Evolutionary conservation across 2,797 vertebrate genomes (phyloP).

Genomic region (Nannoperca australis): DNA sequence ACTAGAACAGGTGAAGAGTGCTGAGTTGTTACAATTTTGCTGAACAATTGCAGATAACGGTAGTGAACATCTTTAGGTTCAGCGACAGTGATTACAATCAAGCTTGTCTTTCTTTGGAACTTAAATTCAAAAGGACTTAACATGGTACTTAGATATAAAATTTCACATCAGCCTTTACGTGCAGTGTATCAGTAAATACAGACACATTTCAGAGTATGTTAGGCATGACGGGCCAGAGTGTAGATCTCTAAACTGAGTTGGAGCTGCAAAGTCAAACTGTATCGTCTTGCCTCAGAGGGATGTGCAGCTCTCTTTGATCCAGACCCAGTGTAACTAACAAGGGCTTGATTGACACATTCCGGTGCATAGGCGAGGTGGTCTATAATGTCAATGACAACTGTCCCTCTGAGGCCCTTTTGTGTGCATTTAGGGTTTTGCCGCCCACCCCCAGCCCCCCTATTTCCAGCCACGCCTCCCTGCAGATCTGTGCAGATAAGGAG

Average conservation of each 20-base stretch:
- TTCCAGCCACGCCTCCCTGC: conserved; percentile 59
- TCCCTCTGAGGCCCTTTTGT: conserved; percentile 68
- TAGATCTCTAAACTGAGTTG: conserved; percentile 25
- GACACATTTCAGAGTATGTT: conserved; percentile 10
- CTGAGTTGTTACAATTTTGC: background rate
- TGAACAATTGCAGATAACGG: background rate
- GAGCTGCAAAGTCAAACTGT: conserved; percentile 50
- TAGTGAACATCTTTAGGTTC: background rate
- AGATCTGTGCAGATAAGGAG: conserved; percentile 63
- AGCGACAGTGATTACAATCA: background rate
- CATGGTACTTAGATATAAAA: background rate
- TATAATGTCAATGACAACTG: conserved; percentile 69
- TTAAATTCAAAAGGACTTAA: background rate
- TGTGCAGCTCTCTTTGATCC: conserved; percentile 40
- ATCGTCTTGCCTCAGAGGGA: conserved; percentile 46
- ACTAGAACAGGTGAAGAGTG: background rate
- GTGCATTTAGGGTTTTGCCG: conserved; percentile 60
- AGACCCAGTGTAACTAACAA: conserved; percentile 45
- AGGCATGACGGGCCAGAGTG: conserved; percentile 1
- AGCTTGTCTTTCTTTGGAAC: background rate
- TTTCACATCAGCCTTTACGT: background rate
- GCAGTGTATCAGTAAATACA: background rate
- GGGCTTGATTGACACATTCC: conserved; percentile 58
- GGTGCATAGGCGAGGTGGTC: conserved; percentile 48
- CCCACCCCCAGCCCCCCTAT: conserved; percentile 31